Conservation (phyloP, 2,888 invertebrate genomes). For the Chalcis sispes region DNA sequence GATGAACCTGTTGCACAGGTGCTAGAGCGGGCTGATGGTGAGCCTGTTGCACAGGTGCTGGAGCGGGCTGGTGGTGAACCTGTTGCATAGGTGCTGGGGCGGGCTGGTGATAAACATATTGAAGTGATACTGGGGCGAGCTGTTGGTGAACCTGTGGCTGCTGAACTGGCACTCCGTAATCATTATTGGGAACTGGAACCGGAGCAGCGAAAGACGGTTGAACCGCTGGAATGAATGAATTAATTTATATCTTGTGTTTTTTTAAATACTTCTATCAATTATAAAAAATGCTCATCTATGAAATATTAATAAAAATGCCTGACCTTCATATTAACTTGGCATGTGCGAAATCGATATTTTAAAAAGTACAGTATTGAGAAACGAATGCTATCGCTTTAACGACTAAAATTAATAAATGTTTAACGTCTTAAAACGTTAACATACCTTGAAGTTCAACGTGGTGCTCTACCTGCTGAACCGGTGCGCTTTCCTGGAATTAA, state of each 20-base stretch:
- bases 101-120: conserved; percentile 13
- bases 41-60: conserved; percentile 21
- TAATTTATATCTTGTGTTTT: neutral
- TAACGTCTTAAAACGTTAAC: too few species aligned
- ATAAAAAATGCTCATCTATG: neutral
- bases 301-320: neutral
- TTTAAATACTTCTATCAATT: neutral
- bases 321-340: neutral
- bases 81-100: too few species aligned
- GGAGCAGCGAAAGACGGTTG: neutral
- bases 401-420: too few species aligned
- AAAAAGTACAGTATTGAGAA: too few species aligned
- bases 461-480: neutral
- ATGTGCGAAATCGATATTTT: neutral
- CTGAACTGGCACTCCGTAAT: conserved; percentile 11
- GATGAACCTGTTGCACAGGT: too few species aligned
- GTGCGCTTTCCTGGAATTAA: conserved; percentile 5
- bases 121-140: neutral
- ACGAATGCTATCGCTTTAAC: too few species aligned
- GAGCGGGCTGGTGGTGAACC: conserved; percentile 10
- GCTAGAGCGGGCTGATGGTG: too few species aligned
- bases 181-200: neutral
- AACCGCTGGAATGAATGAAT: too few species aligned
- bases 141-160: conserved; percentile 5
- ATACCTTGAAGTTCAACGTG: conserved; percentile 11